Evolutionary conservation across 1,140 invertebrate species (phyloP), one percentile per base, ranked within the genome.

Genomic region (Aphelenchoides avenae): DNA sequence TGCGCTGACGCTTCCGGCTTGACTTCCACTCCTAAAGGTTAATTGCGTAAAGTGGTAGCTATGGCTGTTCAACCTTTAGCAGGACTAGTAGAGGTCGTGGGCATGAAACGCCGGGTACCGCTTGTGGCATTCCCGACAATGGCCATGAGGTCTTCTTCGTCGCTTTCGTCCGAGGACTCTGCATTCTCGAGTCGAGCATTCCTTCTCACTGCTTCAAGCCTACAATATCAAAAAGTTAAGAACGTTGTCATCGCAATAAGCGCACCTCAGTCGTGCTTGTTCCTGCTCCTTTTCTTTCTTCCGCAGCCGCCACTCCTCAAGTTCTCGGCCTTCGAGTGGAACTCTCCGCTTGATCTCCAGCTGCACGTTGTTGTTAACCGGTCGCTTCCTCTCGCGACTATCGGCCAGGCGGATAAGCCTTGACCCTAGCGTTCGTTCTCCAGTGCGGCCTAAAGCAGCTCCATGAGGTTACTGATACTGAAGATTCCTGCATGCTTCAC

Each of bases 281-380:
- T 79, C 74, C 59, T 75, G 50, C 63, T 77, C 70, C 44, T 72
- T 63, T 57, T 78, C 77, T 58, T 77, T 73, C 78, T 77, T 71
- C 51, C 77, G 85, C 59, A 84, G 85, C 58, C 87, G 75, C 79
- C 88, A 89, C 65, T 93, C 91, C 61, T 95, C 91, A 5, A 98
- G 78, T 78, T 98, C 94, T 1, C 81, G 70, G 1, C 92, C 93
- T 78, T 96, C 91, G 0, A 98, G 80, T 64, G 86, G 84, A n/a
- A 84, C 78, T 42, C 83, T 70, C 44, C 78, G 58, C 42, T 80
- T 76, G 1, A 75, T 55, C 43, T 66, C 52, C n/a, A 75, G 37
- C 29, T 27, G 43, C 20, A 72, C 30, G 4, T 33, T 31, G 48
- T 57, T 73, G 9, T 37, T 47, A 1, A 31, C 60, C 9, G 52